Evolutionary conservation across 2,888 invertebrate species (phyloP).

Genomic region (Eretmocerus hayati): DNA sequence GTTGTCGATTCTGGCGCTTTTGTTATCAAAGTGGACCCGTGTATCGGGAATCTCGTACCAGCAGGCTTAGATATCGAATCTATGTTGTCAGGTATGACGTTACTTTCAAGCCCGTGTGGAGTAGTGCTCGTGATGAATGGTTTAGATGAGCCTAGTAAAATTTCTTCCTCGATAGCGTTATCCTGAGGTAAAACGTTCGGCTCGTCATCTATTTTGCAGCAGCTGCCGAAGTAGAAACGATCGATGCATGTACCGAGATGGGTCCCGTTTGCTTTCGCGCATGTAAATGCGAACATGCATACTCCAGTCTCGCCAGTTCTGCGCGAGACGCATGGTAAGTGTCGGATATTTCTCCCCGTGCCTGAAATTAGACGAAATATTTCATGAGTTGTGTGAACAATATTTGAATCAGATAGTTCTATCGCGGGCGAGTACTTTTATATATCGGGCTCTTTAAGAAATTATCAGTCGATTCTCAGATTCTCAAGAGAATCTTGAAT

Average conservation of each 20-base stretch:
- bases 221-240: conserved; percentile 88
- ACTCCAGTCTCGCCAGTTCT: conserved; percentile 72
- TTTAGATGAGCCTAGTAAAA: conserved; percentile 27
- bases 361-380: conserved; percentile 52
- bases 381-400: too few relatives aligned
- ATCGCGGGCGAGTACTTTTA: too few relatives aligned
- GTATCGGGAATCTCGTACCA: too few relatives aligned
- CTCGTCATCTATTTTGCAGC: conserved; percentile 67
- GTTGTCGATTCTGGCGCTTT: conserved; percentile 26
- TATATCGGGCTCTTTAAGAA: too few relatives aligned
- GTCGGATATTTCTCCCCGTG: conserved; percentile 81
- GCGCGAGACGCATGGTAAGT: conserved; percentile 79
- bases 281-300: conserved; percentile 93
- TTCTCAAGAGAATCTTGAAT: too few relatives aligned
- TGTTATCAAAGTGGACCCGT: conserved; percentile 12
- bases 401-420: too few relatives aligned
- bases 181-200: conserved; percentile 50
- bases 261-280: conserved; percentile 82
- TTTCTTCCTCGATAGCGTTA: conserved; percentile 59
- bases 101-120: conserved; percentile 38
- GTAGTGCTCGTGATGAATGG: conserved; percentile 34
- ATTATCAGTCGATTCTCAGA: too few relatives aligned
- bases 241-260: conserved; percentile 90
- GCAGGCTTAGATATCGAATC: conserved; percentile 26
- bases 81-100: conserved; percentile 32